These are phyloP conservation scores for Dendrocincla tyrannina DNA, from an alignment of 2,797 vertebrate species.

Conservation along the genomic window DNA sequence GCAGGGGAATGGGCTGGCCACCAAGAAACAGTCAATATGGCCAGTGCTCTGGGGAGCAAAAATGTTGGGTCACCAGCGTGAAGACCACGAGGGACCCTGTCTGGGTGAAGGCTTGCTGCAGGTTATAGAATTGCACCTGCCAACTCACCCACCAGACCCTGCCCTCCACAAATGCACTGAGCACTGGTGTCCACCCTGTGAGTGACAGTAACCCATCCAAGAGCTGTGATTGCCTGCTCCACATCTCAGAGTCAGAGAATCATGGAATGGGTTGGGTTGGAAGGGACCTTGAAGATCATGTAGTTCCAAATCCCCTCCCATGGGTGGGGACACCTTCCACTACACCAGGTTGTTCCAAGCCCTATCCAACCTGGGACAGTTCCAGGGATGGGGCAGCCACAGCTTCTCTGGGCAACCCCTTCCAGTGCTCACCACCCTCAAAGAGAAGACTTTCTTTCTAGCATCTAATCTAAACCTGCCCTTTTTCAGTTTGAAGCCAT, in stretches of 20 bases:
- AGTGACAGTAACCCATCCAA: not conserved
- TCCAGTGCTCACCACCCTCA: not conserved
- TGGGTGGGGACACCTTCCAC: not conserved
- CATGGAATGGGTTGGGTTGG: not conserved
- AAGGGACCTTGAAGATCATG: not conserved
- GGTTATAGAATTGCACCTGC: not conserved
- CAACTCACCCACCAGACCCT: not conserved
- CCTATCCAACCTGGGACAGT: not conserved
- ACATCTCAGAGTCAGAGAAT: not conserved
- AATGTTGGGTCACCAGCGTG: fast-evolving
- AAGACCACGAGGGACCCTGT: fast-evolving
- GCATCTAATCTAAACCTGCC: not conserved
- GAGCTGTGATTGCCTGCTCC: not conserved
- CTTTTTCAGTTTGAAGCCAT: not conserved
- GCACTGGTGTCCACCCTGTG: not conserved
- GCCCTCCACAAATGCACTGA: not conserved
- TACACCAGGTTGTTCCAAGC: not conserved
- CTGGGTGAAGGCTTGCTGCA: not conserved
- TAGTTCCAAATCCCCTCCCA: not conserved
- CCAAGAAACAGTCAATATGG: fast-evolving
- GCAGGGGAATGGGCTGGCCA: not conserved
- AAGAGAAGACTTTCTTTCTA: not conserved
- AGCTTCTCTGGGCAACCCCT: not conserved
- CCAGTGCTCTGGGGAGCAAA: not conserved
- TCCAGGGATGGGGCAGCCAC: not conserved